Base-by-base conservation (phyloP, 2,888 invertebrate species). In the Prenolepis imparis region DNA sequence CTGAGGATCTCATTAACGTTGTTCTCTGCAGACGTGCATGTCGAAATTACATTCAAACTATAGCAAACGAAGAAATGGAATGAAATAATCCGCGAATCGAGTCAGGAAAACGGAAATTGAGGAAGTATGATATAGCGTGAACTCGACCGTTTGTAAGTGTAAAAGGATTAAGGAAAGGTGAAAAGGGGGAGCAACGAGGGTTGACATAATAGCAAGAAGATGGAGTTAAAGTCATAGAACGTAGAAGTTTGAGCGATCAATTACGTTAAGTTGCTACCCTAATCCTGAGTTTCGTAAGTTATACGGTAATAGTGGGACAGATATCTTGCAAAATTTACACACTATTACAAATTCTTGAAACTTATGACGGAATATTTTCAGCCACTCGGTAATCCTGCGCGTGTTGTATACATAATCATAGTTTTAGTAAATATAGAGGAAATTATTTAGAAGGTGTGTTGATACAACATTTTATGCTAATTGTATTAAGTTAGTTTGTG, bases 1-100 rank as follows among this genome's bases (percentile, higher is more conserved):
- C 55, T 32, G 44, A 66, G 52, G 21, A 75, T 66, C 80, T 87
- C 86, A 86, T 90, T 88, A 87, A 82, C 63, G 74, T 84, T 82
- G 86, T 89, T 89, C 89, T 86, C 87, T 78, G 82, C 87, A 88
- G 87, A 87, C 85, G 86, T 77, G 57, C 78, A 83, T 80, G 24
- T 59, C 83, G 74, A 88, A 89, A 90, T 90, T 86, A 70, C 83
- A 84, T 87, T 70, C 85, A 86, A 88, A 84, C 77, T 80, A 44
- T 82, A 88, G 87, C 87, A 84, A 85, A 84, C 28, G 57, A 63
- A 78, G 67, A 61, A 82, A 52, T 15, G 52, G 9, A 48, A 80
- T 80, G 64, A 84, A 74, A 84, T 84, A 85, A 85, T 84, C 55
- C 61, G 39, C 57, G 44, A 52, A 57, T 67, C 61, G 36, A 64